Evolutionary conservation across 2,113 vertebrate genomes (phyloP).

Genomic region (Brachypteracias leptosomus): DNA sequence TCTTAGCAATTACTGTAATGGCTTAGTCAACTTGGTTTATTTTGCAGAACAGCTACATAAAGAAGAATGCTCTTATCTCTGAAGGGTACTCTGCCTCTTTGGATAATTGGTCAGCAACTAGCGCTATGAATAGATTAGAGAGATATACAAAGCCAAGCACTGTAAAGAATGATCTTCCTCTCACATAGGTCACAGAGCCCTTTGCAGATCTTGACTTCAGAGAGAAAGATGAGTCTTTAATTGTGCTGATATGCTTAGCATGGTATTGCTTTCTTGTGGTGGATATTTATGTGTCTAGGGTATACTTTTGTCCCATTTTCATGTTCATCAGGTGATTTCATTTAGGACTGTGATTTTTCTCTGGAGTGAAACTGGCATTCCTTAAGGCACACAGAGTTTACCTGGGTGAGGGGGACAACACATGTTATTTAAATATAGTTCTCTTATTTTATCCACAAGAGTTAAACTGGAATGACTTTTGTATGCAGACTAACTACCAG

Average conservation of each 20-base stretch:
- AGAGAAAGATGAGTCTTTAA: neutral
- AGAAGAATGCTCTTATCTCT: neutral
- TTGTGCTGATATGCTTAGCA: neutral
- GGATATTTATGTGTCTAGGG: neutral
- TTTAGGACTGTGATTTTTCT: neutral
- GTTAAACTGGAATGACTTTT: neutral
- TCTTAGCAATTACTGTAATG: neutral
- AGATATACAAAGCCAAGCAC: neutral
- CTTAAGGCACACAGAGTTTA: neutral
- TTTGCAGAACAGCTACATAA: neutral
- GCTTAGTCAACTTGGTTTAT: neutral
- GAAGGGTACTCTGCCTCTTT: neutral
- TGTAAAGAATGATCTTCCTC: neutral
- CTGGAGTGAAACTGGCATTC: neutral
- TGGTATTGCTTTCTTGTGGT: neutral
- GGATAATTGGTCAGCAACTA: neutral
- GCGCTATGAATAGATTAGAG: neutral
- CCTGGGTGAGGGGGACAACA: rapidly evolving
- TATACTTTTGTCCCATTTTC: neutral
- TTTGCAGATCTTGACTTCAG: neutral
- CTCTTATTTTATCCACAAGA: neutral
- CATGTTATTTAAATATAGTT: neutral
- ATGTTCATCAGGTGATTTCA: neutral
- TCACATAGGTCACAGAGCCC: neutral
- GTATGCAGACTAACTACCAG: neutral